Percentiles rank a stretch among this genome's conserved stretches.
These are phyloP conservation scores for Cheilosia vulpina DNA, from an alignment of 2,888 invertebrate genomes.

Conservation along the genomic window DNA sequence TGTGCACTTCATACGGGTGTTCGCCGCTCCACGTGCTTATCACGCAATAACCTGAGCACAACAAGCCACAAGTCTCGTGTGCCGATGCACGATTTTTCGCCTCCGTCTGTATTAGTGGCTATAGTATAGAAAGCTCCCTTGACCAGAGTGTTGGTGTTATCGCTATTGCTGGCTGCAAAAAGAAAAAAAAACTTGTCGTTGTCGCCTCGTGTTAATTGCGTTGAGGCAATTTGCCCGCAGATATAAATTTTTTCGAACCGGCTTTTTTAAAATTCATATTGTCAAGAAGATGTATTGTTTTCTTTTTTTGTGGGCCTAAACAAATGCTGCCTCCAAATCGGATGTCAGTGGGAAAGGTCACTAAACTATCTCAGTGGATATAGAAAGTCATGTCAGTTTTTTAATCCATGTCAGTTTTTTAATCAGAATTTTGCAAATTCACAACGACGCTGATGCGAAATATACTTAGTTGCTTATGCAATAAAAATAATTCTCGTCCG, in stretches of 20 bases:
- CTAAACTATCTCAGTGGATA: background rate
- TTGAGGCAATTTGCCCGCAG: background rate
- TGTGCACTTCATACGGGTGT: background rate
- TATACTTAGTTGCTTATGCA: background rate
- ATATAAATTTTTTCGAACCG: background rate
- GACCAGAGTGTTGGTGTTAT: conserved; percentile 6
- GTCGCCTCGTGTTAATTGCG: conserved; percentile 12
- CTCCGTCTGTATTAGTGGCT: conserved; percentile 8
- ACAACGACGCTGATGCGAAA: too few species aligned
- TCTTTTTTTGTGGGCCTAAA: background rate
- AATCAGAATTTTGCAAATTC: background rate
- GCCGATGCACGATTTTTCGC: conserved; percentile 21
- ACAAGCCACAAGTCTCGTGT: conserved; percentile 48
- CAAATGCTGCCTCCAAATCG: background rate
- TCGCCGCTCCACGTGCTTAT: conserved; percentile 53
- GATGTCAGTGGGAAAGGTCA: background rate
- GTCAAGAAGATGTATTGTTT: background rate
- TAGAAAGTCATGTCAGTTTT: background rate
- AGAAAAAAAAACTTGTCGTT: background rate
- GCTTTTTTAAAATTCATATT: background rate
- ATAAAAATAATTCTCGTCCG: background rate
- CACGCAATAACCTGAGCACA: conserved; percentile 48
- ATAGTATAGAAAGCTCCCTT: conserved; percentile 5
- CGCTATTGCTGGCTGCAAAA: background rate
- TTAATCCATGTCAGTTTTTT: background rate